phyloP scores from a whole-genome alignment of 2,113 vertebrate species.

The Macroglossus sobrinus region DNA sequence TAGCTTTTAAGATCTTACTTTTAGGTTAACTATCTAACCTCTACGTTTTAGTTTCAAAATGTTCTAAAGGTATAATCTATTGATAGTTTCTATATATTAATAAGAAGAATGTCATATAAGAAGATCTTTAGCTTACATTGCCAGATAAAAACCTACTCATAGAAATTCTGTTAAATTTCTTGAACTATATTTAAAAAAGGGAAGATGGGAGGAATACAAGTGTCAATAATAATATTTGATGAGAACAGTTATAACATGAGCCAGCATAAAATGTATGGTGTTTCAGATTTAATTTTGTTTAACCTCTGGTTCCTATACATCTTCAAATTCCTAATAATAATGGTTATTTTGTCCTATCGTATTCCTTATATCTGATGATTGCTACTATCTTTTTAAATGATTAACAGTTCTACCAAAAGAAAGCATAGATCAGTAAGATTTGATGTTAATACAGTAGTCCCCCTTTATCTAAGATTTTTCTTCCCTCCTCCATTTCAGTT shows the following conservation, averaged over 20 bases:
- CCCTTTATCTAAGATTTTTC: not conserved
- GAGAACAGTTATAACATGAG: not conserved
- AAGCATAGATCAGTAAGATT: conserved; percentile 56
- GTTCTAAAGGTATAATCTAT: not conserved
- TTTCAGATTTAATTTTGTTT: conserved; percentile 18
- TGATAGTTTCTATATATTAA: not conserved
- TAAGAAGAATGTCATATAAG: not conserved
- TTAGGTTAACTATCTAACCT: not conserved
- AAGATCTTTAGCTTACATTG: not conserved
- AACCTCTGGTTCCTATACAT: conserved; percentile 28
- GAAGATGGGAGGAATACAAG: not conserved
- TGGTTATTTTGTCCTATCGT: conserved; percentile 31
- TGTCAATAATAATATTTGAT: not conserved
- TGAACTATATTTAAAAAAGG: not conserved
- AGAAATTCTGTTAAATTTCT: not conserved
- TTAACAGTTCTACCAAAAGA: conserved; percentile 53
- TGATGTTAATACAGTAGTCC: not conserved
- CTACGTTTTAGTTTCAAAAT: not conserved
- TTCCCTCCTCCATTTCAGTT: not conserved
- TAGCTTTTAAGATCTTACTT: not conserved
- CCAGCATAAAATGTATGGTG: not conserved
- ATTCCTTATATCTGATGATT: conserved; percentile 41
- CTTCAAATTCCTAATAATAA: conserved; percentile 52
- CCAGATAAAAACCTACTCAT: not conserved
- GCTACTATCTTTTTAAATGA: conserved; percentile 45